Base-by-base conservation (phyloP, 2,797 vertebrate species). In the Coreius guichenoti region DNA sequence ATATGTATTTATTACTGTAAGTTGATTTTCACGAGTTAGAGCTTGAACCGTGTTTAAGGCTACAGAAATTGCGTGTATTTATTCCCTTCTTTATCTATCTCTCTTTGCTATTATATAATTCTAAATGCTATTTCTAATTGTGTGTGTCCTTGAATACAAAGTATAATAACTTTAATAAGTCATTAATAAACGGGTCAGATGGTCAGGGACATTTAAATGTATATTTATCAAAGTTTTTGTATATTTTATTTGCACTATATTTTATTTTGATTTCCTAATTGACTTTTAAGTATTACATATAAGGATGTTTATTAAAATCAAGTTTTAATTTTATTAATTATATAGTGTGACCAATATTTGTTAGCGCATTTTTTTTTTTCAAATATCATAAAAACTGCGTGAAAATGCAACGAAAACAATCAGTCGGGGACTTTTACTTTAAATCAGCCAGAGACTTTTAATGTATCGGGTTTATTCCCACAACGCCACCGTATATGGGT, bases 391-490 rank as follows among this genome's bases (percentile, higher is more conserved):
- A 45, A 26, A 26, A 45, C 23, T 9, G 1, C 1, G 14, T 49
- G 8, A 21, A 56, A 56, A 16, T 54, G 16, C 3, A 14, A 23
- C 1, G 1, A 12, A 61, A 78, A 26, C 76, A 43, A 9, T 17
- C 11, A 3, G 5, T 65, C 3, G 8, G 23, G 26, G 39, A 47
- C 77, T 80, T 80, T 65, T 47, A 79, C 0, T 67, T 67, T 47
- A 31, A 47, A 21, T 21, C 0, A 16, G 3, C 1, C 0, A n/a
- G n/a, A 16, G 79, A 81, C 85, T 88, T 86, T 87, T 85, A 80
- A 19, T 74, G 17, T 82, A 36, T 61, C 39, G 4, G 13, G 9
- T 19, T 21, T 68, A 61, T 84, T 84, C 85, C 87, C 79, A 82
- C 16, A 79, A 39, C 49, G 51, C 82, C 43, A 3, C 21, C 1